Evolutionary conservation across 2,113 vertebrate species (phyloP), one percentile per base, ranked within the genome.

Genomic region (Haemorhous mexicanus): DNA sequence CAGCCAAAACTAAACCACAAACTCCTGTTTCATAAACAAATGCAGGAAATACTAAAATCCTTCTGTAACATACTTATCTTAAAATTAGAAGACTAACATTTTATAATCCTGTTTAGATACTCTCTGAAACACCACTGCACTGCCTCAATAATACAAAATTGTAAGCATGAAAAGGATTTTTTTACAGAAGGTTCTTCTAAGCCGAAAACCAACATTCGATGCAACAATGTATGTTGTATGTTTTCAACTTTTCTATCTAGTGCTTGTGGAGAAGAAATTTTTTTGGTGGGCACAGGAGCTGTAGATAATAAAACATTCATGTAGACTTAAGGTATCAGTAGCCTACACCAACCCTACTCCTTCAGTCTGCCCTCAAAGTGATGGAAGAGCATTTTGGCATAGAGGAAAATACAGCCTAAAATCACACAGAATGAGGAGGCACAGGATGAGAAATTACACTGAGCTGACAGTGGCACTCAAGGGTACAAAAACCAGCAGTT

Each of bases 31-130:
- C 89, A 84, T 85, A 97, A 97, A 95, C 83, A 97, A 75, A 91
- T 92, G 73, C 78, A 96, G 93, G 93, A 97, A 97, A 96, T 89
- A 94, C 79, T 96, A 82, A 97, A 97, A 96, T 91, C 82, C 58
- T 93, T 93, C 78, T 95, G 90, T 86, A 96, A 87, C 23, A 62
- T 64, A 76, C 77, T 96, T 95, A 96, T 89, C 87, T 95, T 94
- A 90, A 89, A 92, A 96, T 81, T 85, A 94, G 67, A 96, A 93
- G 61, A 53, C 35, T 69, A 90, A 86, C 43, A 85, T 95, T 95
- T 97, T 94, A 93, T 87, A 95, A 93, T 90, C 67, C 87, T 74
- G 66, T 61, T 84, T 62, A 72, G 52, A 94, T 62, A 49, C 89
- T 59, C 52, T 90, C 75, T 70, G 37, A 94, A 95, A 87, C 70